Percentiles rank a stretch among this genome's conserved stretches.
phyloP scores from a whole-genome alignment of 2,113 vertebrate species.

The Bos indicus region DNA sequence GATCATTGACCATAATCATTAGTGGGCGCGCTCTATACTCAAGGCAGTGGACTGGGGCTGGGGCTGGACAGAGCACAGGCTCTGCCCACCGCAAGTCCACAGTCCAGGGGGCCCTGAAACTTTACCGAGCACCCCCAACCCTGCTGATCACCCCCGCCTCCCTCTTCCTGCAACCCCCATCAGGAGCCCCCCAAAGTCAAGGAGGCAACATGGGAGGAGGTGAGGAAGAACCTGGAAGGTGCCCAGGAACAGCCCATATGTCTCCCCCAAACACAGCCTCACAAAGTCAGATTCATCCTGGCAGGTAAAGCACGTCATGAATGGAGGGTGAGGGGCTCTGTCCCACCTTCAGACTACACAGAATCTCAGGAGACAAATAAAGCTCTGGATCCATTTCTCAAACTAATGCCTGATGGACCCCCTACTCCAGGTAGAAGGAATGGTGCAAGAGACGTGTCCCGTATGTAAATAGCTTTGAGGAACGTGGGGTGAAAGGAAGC shows the following conservation, averaged over 20 bases:
- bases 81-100: not conserved
- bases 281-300: not conserved
- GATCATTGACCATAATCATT: not conserved
- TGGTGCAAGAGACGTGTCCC: not conserved
- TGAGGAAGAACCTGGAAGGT: not conserved
- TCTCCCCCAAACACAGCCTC: fast-evolving
- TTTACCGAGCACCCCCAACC: not conserved
- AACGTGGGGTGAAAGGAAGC: not conserved
- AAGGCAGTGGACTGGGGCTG: not conserved
- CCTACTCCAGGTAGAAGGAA: no score
- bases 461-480: not conserved
- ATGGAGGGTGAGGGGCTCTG: not conserved
- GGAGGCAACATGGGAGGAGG: not conserved
- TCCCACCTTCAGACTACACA: fast-evolving
- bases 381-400: not conserved
- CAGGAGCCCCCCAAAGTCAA: no score
- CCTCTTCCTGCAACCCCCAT: not conserved
- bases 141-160: no score
- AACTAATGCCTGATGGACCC: not conserved
- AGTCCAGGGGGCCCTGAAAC: not conserved
- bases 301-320: not conserved
- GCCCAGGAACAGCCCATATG: fast-evolving
- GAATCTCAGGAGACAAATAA: fast-evolving
- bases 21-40: not conserved
- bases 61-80: not conserved